These are phyloP conservation scores for Cactoblastis cactorum DNA, from an alignment of 2,888 invertebrate genomes.

Conservation along the genomic window DNA sequence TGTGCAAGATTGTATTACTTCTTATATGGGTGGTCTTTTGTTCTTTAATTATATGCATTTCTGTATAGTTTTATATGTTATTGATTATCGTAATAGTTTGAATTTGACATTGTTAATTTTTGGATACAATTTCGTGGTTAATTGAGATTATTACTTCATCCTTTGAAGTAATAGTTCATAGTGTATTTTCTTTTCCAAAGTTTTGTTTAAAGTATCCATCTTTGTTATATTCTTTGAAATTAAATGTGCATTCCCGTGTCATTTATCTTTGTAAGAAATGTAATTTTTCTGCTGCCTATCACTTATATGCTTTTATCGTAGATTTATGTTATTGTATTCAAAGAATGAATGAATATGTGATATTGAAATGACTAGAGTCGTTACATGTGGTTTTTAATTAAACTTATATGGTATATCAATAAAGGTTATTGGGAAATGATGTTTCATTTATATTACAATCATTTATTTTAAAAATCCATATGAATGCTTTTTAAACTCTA, in stretches of 20 bases:
- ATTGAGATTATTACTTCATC: too few relatives aligned
- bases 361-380: constrained; percentile 33
- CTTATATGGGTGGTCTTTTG: too few relatives aligned
- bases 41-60: too few relatives aligned
- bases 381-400: constrained; percentile 13
- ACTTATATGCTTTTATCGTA: neutral
- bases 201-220: too few relatives aligned
- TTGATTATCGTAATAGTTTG: too few relatives aligned
- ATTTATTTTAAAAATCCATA: constrained; percentile 79
- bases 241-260: neutral
- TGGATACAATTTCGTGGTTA: too few relatives aligned
- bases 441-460: constrained; percentile 21
- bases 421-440: constrained; percentile 32
- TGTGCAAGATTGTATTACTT: too few relatives aligned
- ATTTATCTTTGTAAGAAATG: neutral
- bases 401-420: constrained; percentile 27
- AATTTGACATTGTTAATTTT: too few relatives aligned
- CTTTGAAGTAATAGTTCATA: too few relatives aligned
- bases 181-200: too few relatives aligned
- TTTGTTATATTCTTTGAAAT: neutral
- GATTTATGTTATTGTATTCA: constrained; percentile 11
- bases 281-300: neutral
- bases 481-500: constrained; percentile 61
- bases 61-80: too few relatives aligned
- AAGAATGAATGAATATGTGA: constrained; percentile 28